Conservation (phyloP, 2,797 vertebrate genomes). For the Hippopotamyrus pictus region DNA sequence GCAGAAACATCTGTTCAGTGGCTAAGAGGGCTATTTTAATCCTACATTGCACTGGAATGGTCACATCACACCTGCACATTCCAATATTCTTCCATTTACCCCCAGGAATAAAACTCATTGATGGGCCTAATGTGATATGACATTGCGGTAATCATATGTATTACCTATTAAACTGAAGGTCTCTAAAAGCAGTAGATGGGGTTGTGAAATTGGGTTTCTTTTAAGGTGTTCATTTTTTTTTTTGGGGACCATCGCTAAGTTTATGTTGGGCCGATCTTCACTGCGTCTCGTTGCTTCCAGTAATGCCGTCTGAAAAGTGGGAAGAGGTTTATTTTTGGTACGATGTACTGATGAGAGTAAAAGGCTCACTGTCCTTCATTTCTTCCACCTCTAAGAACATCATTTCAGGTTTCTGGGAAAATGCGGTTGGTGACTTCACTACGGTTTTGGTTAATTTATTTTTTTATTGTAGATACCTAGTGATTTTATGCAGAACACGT, state of each 20-base stretch:
- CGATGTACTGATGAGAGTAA: not conserved
- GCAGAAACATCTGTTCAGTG: not conserved
- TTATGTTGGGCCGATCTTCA: not conserved
- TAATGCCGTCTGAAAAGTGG: conserved; percentile 2
- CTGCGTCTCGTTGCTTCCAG: not conserved
- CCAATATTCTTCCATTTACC: not conserved
- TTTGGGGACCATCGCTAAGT: not conserved
- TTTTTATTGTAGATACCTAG: conserved; percentile 12
- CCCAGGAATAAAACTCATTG: not conserved
- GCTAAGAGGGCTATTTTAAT: not conserved
- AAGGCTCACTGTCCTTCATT: not conserved
- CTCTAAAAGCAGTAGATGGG: conserved; percentile 3
- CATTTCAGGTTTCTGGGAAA: conserved; percentile 4
- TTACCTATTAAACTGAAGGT: conserved; percentile 3
- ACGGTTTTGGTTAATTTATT: conserved; percentile 19
- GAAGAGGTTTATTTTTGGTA: conserved; percentile 5
- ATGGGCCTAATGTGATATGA: not conserved
- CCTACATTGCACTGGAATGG: not conserved
- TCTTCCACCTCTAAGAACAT: not conserved
- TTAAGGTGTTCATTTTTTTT: not conserved
- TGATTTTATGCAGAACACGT: not conserved
- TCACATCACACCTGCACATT: not conserved
- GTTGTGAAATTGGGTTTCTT: not conserved
- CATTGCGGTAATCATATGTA: not conserved
- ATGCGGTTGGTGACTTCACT: not conserved